Evolutionary conservation across 2,888 invertebrate species (phyloP), one percentile per base, ranked within the genome.

Genomic region (Latrodectus hesperus): DNA sequence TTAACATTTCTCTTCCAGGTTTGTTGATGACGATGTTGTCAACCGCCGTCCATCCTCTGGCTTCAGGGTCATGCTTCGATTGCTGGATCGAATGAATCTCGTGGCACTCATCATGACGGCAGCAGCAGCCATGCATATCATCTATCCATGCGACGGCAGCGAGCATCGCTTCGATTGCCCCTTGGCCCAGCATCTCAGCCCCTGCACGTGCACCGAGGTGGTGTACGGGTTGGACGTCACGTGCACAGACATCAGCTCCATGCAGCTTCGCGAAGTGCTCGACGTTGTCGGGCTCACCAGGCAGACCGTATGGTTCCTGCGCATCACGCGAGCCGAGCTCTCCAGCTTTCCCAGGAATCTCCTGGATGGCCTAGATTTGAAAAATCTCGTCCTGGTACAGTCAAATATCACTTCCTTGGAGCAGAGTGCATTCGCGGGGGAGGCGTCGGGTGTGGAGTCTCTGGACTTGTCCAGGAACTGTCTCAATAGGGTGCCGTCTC

Each of bases 401-500:
- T 90, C 96, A 92, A 97, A 96, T 91, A 93, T 97, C 91, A 96
- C 96, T 53, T 96, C 96, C 77, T 95, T 97, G 88, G 97, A 97
- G 92, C 96, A 96, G 91, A 95, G 96, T 16, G 96, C 97, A 0
- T 94, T 98, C 77, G 96, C 96, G 92, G 97, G 97, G 68, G 95
- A 97, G 90, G 96, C 96, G 12, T 75, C 90, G 9, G 89, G 95
- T 92, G 93, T 98, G 91, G 97, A 97, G 26, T 96, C 97, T 91
- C 93, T 98, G 91, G 97, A 97, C 92, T 95, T 97, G 71, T 96
- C 97, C 0, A 95, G 96, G 91, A 98, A 98, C 93, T 95, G 95
- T 90, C 93, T 97, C 91, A 94, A 64, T 12, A 85, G 90, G 82
- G 96, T 90, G 10, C 90, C 90, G 6, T 82, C 89, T 2, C 83